Conservation (phyloP, 2,888 invertebrate genomes). For the Punctoribates punctum region DNA sequence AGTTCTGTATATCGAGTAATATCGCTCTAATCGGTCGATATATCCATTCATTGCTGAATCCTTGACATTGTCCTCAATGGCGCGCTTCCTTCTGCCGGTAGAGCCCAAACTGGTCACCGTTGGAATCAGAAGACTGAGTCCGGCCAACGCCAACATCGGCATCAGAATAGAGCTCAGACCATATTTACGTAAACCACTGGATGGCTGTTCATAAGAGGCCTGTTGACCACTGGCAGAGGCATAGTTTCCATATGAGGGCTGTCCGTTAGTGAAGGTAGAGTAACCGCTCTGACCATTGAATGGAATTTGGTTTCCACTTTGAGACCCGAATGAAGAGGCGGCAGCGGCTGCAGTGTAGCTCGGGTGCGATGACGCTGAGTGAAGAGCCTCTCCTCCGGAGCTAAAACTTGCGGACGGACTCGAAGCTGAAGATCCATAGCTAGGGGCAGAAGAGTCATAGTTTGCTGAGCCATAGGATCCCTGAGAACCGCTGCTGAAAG, state of each 20-base stretch:
- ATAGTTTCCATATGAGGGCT: slow-evolving; percentile 41
- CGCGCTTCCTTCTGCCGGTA: slow-evolving; percentile 45
- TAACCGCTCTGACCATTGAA: slow-evolving; percentile 2
- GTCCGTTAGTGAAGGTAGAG: background rate
- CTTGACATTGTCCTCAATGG: slow-evolving; percentile 40
- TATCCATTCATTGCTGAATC: slow-evolving; percentile 46
- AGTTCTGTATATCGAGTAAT: slow-evolving; percentile 48
- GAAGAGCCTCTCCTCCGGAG: slow-evolving; percentile 30
- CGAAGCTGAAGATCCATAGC: background rate
- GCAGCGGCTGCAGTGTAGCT: background rate
- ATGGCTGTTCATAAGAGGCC: slow-evolving; percentile 39
- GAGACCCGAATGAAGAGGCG: slow-evolving; percentile 27
- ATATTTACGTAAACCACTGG: slow-evolving; percentile 42
- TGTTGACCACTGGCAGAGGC: slow-evolving; percentile 34
- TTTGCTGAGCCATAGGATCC: slow-evolving; percentile 11
- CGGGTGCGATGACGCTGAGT: slow-evolving; percentile 21
- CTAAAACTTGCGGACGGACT: slow-evolving; percentile 12
- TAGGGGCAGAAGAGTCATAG: slow-evolving; percentile 2
- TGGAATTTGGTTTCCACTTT: slow-evolving; percentile 32
- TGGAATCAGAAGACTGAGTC: slow-evolving; percentile 48
- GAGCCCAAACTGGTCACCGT: slow-evolving; percentile 48
- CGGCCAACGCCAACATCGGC: slow-evolving; percentile 49
- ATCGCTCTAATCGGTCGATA: slow-evolving; percentile 48
- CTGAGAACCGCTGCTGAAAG: background rate
- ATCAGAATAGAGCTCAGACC: slow-evolving; percentile 49